Evolutionary conservation across 2,113 vertebrate species (phyloP), one percentile per base, ranked within the genome.

Genomic region (Mustela nigripes): DNA sequence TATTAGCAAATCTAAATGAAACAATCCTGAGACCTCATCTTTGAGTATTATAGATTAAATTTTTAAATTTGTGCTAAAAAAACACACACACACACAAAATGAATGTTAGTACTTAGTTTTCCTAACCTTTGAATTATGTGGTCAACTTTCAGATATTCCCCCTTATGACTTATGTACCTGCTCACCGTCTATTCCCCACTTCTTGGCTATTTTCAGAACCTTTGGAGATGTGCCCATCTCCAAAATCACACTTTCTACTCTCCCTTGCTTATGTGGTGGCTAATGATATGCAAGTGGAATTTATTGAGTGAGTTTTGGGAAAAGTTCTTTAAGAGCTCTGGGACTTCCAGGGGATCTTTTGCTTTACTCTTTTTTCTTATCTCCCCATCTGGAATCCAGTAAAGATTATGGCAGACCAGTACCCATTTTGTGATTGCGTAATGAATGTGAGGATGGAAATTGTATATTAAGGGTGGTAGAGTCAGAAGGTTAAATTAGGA

Each of bases 1-100:
- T 31, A 87, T 48, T 79, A 62, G 26, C 31, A 84, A 12, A 79
- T 91, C 48, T 63, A 91, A 95, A 84, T 63, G 45, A 94, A 88
- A 79, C 18, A 56, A 71, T 15, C n/a, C 48, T 15, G 36, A 50
- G 28, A 81, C 14, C 1, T 8, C 24, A 50, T 87, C 11, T 26
- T 91, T 76, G 22, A n/a, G 45, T 78, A 63, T 63, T 74, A 62
- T 10, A 81, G 36, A 16, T 85, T 53, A 53, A 96, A 24, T 48
- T 26, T n/a, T 78, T 71, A 45, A 22, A 69, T 69, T 31, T 22
- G 16, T 96, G 4, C 42, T 80, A 14, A 39, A 39, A 39, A 39
- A 39, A 39, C 39, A 39, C 39, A 71, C 14, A 45, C 22, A 26
- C 42, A 74, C 42, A 6, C 24, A 22, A 63, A 86, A 85, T 24